Conservation (phyloP, 1,140 invertebrate genomes). For the Drosophila mayri region DNA sequence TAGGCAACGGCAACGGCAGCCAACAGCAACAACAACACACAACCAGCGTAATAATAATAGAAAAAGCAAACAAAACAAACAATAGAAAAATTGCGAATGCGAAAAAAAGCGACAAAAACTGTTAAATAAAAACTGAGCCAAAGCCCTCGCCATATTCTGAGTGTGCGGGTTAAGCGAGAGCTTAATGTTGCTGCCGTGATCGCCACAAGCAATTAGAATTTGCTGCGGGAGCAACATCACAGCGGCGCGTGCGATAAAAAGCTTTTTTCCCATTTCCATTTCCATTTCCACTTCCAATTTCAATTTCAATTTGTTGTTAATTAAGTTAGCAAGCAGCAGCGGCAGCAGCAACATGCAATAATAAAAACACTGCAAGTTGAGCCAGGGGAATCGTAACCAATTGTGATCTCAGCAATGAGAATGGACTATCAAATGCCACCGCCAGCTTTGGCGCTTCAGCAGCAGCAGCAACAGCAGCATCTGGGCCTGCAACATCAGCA, state of each 20-base stretch:
- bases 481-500: constrained; percentile 66
- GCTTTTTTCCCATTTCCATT: constrained; percentile 34
- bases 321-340: constrained; percentile 30
- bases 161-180: constrained; percentile 36
- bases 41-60: constrained; percentile 52
- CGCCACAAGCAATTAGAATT: constrained; percentile 48
- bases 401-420: constrained; percentile 75
- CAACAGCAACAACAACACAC: constrained; percentile 3
- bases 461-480: constrained; percentile 58
- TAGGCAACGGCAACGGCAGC: constrained; percentile 3
- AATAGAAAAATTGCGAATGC: constrained; percentile 60
- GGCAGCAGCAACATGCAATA: constrained; percentile 30
- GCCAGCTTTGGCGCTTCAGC: constrained; percentile 81
- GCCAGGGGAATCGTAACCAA: constrained; percentile 22
- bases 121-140: constrained; percentile 31
- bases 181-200: constrained; percentile 42
- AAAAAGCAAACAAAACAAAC: constrained; percentile 66
- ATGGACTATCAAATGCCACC: constrained; percentile 86
- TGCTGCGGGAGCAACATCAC: background rate
- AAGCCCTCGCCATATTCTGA: constrained; percentile 26
- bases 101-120: constrained; percentile 46
- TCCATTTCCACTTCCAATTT: constrained; percentile 1
- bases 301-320: constrained; percentile 51
- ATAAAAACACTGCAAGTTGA: constrained; percentile 12
- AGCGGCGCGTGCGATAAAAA: constrained; percentile 64